A percentile compares a stretch with the other conserved stretches of the same genome.
Conservation (phyloP, 2,113 vertebrate genomes). For the Lagenorhynchus albirostris region DNA sequence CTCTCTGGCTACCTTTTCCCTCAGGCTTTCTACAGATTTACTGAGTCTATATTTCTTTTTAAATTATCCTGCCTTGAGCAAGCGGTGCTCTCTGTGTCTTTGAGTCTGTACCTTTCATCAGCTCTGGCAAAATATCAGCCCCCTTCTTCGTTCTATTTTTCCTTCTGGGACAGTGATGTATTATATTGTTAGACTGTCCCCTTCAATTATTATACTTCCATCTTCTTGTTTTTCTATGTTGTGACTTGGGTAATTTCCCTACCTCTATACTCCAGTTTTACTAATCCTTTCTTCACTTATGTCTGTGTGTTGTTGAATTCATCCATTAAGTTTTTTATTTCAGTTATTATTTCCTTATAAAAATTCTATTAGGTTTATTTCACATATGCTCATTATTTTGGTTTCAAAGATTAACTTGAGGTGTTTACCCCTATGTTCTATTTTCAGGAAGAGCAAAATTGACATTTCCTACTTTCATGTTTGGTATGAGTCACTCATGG, state of each 20-base stretch:
- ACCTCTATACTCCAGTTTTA: neutral
- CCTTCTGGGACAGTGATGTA: neutral
- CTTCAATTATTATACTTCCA: neutral
- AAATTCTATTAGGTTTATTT: neutral
- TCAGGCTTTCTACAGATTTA: neutral
- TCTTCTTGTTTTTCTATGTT: neutral
- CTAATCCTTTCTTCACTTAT: neutral
- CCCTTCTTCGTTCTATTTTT: neutral
- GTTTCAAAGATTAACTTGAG: neutral
- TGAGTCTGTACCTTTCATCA: neutral
- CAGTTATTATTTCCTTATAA: neutral
- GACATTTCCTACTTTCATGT: neutral
- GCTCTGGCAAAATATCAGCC: neutral
- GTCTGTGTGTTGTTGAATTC: neutral
- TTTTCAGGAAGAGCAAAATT: neutral
- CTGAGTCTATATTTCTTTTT: neutral
- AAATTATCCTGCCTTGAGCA: neutral
- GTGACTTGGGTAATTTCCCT: neutral
- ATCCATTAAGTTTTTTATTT: neutral
- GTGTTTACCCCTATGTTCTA: neutral
- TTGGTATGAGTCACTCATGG: neutral
- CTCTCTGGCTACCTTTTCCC: neutral
- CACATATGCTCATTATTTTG: neutral
- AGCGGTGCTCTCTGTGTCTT: neutral
- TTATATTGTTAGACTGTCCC: neutral